A percentile compares a stretch with the other conserved stretches of the same genome.
These are phyloP conservation scores for Linnaemya tessellans DNA, from an alignment of 2,888 invertebrate species.

Conservation along the genomic window DNA sequence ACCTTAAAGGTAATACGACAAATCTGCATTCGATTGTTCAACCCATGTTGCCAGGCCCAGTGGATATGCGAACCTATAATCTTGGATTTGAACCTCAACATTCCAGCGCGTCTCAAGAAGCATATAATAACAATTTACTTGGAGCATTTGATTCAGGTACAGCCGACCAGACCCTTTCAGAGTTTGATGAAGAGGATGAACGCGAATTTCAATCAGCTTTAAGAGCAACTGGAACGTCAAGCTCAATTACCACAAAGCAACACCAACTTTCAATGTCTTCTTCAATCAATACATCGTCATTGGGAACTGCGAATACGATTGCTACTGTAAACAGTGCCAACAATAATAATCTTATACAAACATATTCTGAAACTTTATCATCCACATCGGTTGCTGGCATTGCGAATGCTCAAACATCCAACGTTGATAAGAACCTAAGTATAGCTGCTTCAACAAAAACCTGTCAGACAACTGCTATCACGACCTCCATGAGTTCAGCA, in stretches of 20 bases:
- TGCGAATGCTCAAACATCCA: slow-evolving; percentile 41
- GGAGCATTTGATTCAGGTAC: slow-evolving; percentile 88
- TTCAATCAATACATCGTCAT: slow-evolving; percentile 28
- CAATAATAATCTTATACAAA: slow-evolving; percentile 44
- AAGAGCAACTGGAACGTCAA: slow-evolving; percentile 85
- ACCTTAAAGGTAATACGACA: slow-evolving; percentile 67
- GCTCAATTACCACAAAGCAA: slow-evolving; percentile 62
- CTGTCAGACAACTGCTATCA: slow-evolving; percentile 43
- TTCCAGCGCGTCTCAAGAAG: slow-evolving; percentile 84
- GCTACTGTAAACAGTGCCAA: slow-evolving; percentile 21
- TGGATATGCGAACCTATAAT: slow-evolving; percentile 94
- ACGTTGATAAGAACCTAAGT: slow-evolving; percentile 44
- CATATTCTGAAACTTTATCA: slow-evolving; percentile 48
- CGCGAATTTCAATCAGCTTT: slow-evolving; percentile 89
- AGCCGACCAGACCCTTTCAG: slow-evolving; percentile 88
- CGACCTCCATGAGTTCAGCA: slow-evolving; percentile 72
- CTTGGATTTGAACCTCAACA: slow-evolving; percentile 83
- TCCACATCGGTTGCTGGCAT: slow-evolving; percentile 68
- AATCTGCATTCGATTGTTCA: slow-evolving; percentile 86
- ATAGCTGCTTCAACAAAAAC: slow-evolving; percentile 17
- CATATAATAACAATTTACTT: slow-evolving; percentile 86
- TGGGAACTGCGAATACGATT: slow-evolving; percentile 12
- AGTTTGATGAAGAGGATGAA: slow-evolving; percentile 91
- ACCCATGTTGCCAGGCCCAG: slow-evolving; percentile 92
- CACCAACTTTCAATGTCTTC: slow-evolving; percentile 43